phyloP scores from a whole-genome alignment of 2,113 vertebrate species.

The Crypturellus undulatus region DNA sequence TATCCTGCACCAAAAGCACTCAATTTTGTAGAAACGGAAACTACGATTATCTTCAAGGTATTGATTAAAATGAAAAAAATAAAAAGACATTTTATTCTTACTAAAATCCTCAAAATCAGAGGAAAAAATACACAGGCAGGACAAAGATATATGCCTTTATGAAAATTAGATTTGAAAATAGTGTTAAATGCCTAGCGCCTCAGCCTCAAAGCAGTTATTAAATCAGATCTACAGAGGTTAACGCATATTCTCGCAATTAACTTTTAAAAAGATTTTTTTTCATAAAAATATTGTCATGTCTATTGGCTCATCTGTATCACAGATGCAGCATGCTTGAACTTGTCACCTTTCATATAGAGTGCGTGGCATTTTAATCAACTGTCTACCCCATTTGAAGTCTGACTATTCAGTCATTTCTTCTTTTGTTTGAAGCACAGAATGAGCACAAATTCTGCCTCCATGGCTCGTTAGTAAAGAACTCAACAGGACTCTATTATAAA shows the following conservation, averaged over 20 bases:
- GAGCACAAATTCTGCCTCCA: not conserved
- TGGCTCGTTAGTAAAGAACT: not conserved
- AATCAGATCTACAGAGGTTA: not conserved
- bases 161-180: not conserved
- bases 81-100: not conserved
- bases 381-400: not conserved
- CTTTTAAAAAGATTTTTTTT: not conserved
- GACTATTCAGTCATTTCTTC: not conserved
- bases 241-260: conserved; percentile 5
- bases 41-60: not conserved
- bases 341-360: not conserved
- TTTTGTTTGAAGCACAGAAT: not conserved
- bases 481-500: not conserved
- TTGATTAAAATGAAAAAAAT: not conserved
- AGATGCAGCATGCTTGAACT: not conserved
- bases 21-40: not conserved
- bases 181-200: not conserved
- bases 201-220: not conserved
- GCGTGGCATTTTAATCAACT: not conserved
- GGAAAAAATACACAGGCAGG: not conserved
- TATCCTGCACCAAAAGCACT: not conserved
- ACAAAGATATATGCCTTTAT: not conserved
- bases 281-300: not conserved
- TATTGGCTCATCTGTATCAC: not conserved
- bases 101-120: not conserved